phyloP scores from a whole-genome alignment of 2,888 invertebrate species.

The Cryptus viduatorius region DNA sequence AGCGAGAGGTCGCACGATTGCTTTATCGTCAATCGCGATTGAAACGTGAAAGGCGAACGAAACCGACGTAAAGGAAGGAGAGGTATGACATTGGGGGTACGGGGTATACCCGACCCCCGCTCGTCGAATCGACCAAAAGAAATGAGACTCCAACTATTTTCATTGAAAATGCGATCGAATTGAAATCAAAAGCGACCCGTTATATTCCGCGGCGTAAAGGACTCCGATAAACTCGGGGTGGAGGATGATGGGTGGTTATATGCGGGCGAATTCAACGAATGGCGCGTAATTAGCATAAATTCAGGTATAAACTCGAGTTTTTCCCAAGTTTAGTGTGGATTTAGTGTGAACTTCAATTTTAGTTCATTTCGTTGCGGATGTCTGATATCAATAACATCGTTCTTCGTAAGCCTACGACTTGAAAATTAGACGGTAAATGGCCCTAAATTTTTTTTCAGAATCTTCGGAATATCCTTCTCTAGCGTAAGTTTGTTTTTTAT shows the following conservation, averaged over 20 bases:
- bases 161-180: conserved; percentile 46
- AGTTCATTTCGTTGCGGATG: background rate
- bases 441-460: too few relatives aligned
- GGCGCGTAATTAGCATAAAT: background rate
- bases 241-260: conserved; percentile 10
- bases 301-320: background rate
- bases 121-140: conserved; percentile 42
- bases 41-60: background rate
- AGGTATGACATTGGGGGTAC: too few relatives aligned
- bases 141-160: conserved; percentile 33
- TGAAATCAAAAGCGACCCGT: conserved; percentile 41
- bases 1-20: conserved; percentile 27
- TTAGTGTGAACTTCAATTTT: background rate
- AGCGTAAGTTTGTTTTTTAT: too few relatives aligned
- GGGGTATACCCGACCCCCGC: background rate
- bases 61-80: background rate
- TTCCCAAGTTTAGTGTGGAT: background rate
- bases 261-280: background rate
- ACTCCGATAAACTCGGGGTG: conserved; percentile 33
- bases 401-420: too few relatives aligned
- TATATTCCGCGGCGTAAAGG: conserved; percentile 9
- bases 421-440: too few relatives aligned
- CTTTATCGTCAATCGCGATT: conserved; percentile 59
- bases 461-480: too few relatives aligned
- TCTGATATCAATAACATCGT: too few relatives aligned